Base-by-base conservation (phyloP, 2,797 vertebrate species). In the Myotis findleyi region DNA sequence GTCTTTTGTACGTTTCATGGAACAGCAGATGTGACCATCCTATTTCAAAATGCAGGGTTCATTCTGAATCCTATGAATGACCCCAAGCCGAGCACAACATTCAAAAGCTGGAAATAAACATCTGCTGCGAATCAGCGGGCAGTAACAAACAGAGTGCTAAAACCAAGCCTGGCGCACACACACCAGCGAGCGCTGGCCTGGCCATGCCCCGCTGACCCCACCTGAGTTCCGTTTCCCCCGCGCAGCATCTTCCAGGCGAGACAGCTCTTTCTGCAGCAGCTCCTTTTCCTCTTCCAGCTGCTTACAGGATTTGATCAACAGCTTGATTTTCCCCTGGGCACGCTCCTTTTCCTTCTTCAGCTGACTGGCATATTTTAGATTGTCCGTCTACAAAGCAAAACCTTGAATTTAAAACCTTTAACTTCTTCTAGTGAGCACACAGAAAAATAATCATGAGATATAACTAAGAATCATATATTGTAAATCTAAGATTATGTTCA, bases 221-320 rank as follows among this genome's bases (percentile, higher is more conserved):
- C 97, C 95, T 98, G 96, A 21, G 82, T 97, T 97, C 93, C 95
- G 96, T 30, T 96, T 97, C 92, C 96, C 96, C 59, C 97, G 94
- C 0, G 98, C 64, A 76, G 97, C 96, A 4, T 98, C 96, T 5
- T 98, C 97, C 76, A 87, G 41, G 80, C 97, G 97, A 71, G 47
- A 81, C 6, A 98, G 95, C 59, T 98, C 97, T 89, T 97, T 98
- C 69, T 99, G 88, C 91, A 99, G 80, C 16, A 75, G 44, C 93
- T 98, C 97, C 85, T 99, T 99, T 97, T 99, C 99, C 95, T 98
- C 97, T 97, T 99, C 99, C 97, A 99, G 97, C 94, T 99, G 98
- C 96, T 99, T 99, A 97, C 98, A 99, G 21, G 98, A 98, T 97
- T 99, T 99, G 97, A 99, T 99, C 98, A 99, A 99, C 30, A 99